A percentile compares a stretch with the other conserved stretches of the same genome.
These are phyloP conservation scores for Dromococcyx pavoninus DNA, from an alignment of 2,797 vertebrate species.

Conservation along the genomic window DNA sequence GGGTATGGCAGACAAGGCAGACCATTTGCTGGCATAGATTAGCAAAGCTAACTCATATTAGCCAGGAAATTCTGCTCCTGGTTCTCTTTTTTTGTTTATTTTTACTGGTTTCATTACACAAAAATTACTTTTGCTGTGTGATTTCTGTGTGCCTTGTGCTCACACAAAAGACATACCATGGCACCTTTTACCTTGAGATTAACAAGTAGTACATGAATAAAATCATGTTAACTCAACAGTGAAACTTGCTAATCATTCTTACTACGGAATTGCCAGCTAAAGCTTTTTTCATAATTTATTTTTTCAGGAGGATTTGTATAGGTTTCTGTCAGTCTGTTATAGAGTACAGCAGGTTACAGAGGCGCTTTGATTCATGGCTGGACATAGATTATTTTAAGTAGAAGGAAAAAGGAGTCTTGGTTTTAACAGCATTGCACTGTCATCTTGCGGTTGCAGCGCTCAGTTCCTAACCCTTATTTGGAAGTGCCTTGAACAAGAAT, in stretches of 20 bases:
- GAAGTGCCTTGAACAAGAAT: slow-evolving; percentile 54
- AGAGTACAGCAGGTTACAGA: neutral
- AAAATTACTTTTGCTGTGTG: neutral
- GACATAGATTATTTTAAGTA: neutral
- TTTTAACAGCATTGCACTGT: slow-evolving; percentile 43
- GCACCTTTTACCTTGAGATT: neutral
- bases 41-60: neutral
- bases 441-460: slow-evolving; percentile 34
- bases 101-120: neutral
- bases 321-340: slow-evolving; percentile 2
- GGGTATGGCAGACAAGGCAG: neutral
- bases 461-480: slow-evolving; percentile 21
- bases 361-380: neutral
- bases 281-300: neutral
- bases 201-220: neutral
- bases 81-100: neutral
- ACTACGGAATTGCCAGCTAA: neutral
- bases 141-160: neutral
- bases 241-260: neutral
- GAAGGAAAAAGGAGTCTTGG: neutral
- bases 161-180: rapidly evolving
- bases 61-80: neutral
- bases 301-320: slow-evolving; percentile 19
- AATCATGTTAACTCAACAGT: neutral
- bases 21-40: neutral